phyloP scores from a whole-genome alignment of 2,888 invertebrate species.

The Oscheius myriophilus region DNA sequence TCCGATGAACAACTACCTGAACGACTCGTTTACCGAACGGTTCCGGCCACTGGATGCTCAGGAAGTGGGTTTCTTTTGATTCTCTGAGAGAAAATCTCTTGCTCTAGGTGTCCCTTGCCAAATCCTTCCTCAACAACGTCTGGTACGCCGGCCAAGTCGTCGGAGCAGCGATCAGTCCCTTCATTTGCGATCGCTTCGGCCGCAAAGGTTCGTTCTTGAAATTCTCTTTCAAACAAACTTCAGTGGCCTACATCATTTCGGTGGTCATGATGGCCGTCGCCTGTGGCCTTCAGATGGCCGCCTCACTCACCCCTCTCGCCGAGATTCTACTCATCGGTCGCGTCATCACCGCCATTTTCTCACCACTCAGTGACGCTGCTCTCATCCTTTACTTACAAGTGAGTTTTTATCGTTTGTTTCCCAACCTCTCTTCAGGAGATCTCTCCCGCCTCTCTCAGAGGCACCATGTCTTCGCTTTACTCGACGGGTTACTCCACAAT shows the following conservation, averaged over 20 bases:
- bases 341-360: conserved; percentile 64
- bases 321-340: conserved; percentile 57
- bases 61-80: conserved; percentile 37
- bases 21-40: conserved; percentile 53
- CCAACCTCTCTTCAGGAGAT: conserved; percentile 55
- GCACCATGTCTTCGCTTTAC: conserved; percentile 63
- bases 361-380: conserved; percentile 66
- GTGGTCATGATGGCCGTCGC: conserved; percentile 64
- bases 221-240: conserved; percentile 19
- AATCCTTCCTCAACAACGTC: conserved; percentile 50
- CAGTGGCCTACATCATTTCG: conserved; percentile 63
- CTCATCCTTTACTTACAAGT: conserved; percentile 65
- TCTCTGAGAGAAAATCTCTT: background rate
- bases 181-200: conserved; percentile 61
- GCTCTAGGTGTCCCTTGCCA: conserved; percentile 39
- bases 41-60: conserved; percentile 45
- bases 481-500: conserved; percentile 63
- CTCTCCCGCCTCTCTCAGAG: conserved; percentile 62
- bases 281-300: conserved; percentile 61
- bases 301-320: conserved; percentile 54
- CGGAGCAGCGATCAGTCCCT: conserved; percentile 61
- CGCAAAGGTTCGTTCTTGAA: conserved; percentile 50
- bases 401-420: background rate
- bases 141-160: conserved; percentile 66
- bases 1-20: conserved; percentile 59